A percentile compares a stretch with the other conserved stretches of the same genome.
Evolutionary conservation across 2,888 invertebrate genomes (phyloP).

Genomic region (Tribolium freemani): DNA sequence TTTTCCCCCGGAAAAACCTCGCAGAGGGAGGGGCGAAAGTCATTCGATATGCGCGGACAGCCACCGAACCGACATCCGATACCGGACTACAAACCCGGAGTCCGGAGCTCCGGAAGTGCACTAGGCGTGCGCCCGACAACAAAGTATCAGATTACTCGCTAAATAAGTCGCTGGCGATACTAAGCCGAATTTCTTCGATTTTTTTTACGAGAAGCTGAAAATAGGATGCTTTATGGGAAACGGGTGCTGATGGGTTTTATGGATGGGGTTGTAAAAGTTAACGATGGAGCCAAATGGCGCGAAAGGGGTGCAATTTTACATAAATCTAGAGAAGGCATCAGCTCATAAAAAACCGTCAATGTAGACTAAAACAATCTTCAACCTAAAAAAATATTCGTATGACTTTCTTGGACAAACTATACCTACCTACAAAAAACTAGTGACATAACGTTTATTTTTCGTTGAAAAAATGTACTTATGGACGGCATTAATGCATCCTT

Average conservation of each 20-base stretch:
- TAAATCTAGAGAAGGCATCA: too few relatives aligned
- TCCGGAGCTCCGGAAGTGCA: slow-evolving; percentile 50
- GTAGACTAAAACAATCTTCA: too few relatives aligned
- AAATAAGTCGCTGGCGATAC: slow-evolving; percentile 39
- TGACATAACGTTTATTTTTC: too few relatives aligned
- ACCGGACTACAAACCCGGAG: slow-evolving; percentile 46
- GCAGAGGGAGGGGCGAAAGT: slow-evolving; percentile 40
- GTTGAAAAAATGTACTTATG: too few relatives aligned
- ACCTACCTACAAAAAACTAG: too few relatives aligned
- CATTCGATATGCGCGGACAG: slow-evolving; percentile 45
- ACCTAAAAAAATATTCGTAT: too few relatives aligned
- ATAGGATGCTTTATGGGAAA: slow-evolving; percentile 36
- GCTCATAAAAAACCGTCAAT: too few relatives aligned
- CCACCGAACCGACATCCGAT: slow-evolving; percentile 43
- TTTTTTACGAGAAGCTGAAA: slow-evolving; percentile 21
- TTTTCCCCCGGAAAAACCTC: slow-evolving; percentile 21
- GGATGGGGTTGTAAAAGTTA: slow-evolving; percentile 32
- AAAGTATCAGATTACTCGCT: slow-evolving; percentile 43
- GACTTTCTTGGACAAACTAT: too few relatives aligned
- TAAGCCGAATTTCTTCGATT: slow-evolving; percentile 25
- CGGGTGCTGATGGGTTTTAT: slow-evolving; percentile 33
- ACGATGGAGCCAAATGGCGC: slow-evolving; percentile 26
- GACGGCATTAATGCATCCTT: too few relatives aligned
- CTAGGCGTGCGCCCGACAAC: slow-evolving; percentile 50
- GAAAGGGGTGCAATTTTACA: not conserved